These are phyloP conservation scores for Alectoris magna DNA, from an alignment of 2,797 vertebrate species.

Conservation along the genomic window DNA sequence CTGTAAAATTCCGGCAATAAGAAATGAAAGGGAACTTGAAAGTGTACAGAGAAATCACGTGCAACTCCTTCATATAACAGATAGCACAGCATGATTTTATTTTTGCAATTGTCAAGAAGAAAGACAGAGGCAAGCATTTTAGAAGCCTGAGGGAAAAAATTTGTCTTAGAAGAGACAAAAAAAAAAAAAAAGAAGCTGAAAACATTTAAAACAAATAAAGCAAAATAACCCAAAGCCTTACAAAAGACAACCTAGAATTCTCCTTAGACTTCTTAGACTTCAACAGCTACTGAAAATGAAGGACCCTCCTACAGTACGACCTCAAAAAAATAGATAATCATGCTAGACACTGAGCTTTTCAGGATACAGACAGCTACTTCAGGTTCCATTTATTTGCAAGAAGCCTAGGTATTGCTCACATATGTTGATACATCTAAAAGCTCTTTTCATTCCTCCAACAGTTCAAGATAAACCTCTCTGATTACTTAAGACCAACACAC, in stretches of 20 bases:
- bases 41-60: neutral
- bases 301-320: neutral
- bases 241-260: neutral
- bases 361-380: neutral
- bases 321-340: neutral
- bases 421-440: neutral
- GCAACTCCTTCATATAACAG: neutral
- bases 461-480: neutral
- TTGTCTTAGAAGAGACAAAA: neutral
- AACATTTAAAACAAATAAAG: neutral
- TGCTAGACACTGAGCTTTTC: neutral
- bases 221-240: neutral
- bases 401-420: neutral
- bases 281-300: neutral
- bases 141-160: conserved; percentile 1
- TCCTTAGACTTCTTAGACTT: neutral
- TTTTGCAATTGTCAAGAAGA: neutral
- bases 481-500: neutral
- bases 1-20: neutral
- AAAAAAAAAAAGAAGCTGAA: neutral
- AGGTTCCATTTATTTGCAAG: neutral
- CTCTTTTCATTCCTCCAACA: neutral
- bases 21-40: neutral
- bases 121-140: neutral
- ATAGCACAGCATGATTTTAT: neutral